Conservation (phyloP, 2,888 invertebrate species). For the Anoplius nigerrimus region DNA sequence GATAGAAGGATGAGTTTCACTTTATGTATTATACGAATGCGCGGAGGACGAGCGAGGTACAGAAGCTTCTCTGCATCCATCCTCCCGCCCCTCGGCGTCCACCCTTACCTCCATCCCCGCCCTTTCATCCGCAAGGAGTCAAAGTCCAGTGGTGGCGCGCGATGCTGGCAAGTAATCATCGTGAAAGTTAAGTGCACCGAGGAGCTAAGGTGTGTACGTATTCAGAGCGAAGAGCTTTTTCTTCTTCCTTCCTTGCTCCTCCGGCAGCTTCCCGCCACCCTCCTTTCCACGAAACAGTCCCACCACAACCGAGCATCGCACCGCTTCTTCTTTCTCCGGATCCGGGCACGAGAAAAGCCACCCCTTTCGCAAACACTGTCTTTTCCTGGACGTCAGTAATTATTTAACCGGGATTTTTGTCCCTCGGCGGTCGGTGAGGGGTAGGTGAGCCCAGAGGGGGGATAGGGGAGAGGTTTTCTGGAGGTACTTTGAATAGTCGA, state of each 20-base stretch:
- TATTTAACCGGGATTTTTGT: conserved; percentile 62
- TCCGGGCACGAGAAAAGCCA: conserved; percentile 21
- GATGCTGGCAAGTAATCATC: conserved; percentile 48
- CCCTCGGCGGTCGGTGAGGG: conserved; percentile 9
- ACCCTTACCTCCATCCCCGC: neutral
- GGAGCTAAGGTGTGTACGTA: conserved; percentile 19
- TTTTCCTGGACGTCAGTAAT: conserved; percentile 43
- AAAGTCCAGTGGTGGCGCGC: conserved; percentile 20
- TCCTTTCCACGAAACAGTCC: too few species aligned
- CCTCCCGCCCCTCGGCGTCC: neutral
- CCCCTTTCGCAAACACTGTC: conserved; percentile 24
- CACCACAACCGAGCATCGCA: neutral
- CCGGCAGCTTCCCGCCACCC: neutral
- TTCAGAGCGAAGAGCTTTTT: conserved; percentile 16
- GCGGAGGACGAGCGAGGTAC: conserved; percentile 32
- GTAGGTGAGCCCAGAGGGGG: neutral
- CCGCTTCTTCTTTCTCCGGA: neutral
- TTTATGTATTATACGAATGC: conserved; percentile 35
- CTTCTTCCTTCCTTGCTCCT: conserved; percentile 13
- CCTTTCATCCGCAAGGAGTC: conserved; percentile 23
- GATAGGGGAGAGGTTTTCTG: conserved; percentile 2
- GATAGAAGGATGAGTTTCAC: conserved; percentile 27
- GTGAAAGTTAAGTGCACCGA: conserved; percentile 47
- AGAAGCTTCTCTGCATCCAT: conserved; percentile 10
- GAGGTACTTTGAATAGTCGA: conserved; percentile 46